Percentiles rank a stretch among this genome's conserved stretches.
These are phyloP conservation scores for Acropora tenuis DNA, from an alignment of 64 coral and sea anemone genomes.

Conservation along the genomic window DNA sequence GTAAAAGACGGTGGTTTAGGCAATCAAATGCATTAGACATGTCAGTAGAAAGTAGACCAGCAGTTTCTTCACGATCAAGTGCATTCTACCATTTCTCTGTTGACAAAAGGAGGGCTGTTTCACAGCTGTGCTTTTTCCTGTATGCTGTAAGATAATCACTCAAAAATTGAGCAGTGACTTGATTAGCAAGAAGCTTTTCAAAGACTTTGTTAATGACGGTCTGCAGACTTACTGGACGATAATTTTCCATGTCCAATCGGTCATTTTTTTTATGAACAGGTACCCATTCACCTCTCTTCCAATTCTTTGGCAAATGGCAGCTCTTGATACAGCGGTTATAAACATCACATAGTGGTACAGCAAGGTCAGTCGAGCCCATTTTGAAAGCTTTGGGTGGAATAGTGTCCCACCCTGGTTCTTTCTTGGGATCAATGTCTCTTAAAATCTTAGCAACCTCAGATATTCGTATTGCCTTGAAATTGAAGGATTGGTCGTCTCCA, in stretches of 20 bases:
- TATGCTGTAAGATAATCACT: conserved; percentile 31
- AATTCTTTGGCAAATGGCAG: too few species aligned
- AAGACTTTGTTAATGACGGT: conserved; percentile 52
- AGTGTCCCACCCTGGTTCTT: too few species aligned
- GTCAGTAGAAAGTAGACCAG: conserved; percentile 38
- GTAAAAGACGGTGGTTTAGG: conserved; percentile 28
- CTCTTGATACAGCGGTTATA: too few species aligned
- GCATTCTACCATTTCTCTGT: conserved; percentile 3
- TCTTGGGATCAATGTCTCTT: too few species aligned
- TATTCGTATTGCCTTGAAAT: not conserved
- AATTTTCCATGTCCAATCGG: conserved; percentile 34
- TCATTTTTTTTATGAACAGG: conserved; percentile 47
- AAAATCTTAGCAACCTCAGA: not conserved
- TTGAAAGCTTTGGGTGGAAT: too few species aligned
- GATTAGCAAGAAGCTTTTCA: conserved; percentile 41
- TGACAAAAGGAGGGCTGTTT: too few species aligned
- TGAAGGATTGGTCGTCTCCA: conserved; percentile 12
- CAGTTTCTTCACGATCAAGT: conserved; percentile 27
- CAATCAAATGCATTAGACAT: conserved; percentile 59
- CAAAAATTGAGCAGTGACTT: conserved; percentile 10
- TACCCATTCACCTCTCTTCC: conserved; percentile 19
- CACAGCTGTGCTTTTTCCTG: too few species aligned
- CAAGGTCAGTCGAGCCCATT: not conserved
- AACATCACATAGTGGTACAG: not conserved
- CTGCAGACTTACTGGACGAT: conserved; percentile 40